These are phyloP conservation scores for Drosophila nikananu DNA, from an alignment of 1,140 invertebrate genomes.

Conservation along the genomic window DNA sequence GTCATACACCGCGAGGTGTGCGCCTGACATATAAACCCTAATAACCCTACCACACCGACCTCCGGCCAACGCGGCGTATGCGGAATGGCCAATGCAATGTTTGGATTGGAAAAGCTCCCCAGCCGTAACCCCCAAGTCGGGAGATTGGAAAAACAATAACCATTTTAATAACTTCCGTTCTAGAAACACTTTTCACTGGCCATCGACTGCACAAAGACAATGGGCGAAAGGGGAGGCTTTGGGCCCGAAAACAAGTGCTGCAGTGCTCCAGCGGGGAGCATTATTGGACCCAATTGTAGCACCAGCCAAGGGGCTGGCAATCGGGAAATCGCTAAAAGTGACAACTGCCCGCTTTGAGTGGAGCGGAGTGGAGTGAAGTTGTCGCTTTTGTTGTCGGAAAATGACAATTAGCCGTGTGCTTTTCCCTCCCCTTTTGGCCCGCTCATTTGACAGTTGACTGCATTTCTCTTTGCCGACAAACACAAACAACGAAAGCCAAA, in stretches of 20 bases:
- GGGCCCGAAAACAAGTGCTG: constrained; percentile 51
- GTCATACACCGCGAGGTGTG: constrained; percentile 24
- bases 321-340: constrained; percentile 40
- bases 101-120: constrained; percentile 27
- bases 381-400: constrained; percentile 75
- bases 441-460: constrained; percentile 73
- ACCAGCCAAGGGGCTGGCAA: constrained; percentile 17
- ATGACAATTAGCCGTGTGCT: constrained; percentile 76
- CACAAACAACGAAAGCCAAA: constrained; percentile 23
- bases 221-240: constrained; percentile 26
- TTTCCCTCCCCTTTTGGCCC: constrained; percentile 16
- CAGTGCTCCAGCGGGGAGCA: constrained; percentile 20
- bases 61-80: constrained; percentile 62
- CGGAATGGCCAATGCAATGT: constrained; percentile 66
- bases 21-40: constrained; percentile 76
- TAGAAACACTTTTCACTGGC: constrained; percentile 71
- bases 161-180: constrained; percentile 84
- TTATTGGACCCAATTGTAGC: constrained; percentile 57
- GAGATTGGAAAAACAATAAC: constrained; percentile 54
- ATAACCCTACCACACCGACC: constrained; percentile 54
- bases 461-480: constrained; percentile 49
- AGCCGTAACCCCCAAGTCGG: constrained; percentile 35
- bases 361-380: constrained; percentile 50
- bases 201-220: constrained; percentile 71
- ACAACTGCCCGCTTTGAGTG: constrained; percentile 37